phyloP scores from a whole-genome alignment of 1,140 invertebrate species.

The Laupala kohalensis region DNA sequence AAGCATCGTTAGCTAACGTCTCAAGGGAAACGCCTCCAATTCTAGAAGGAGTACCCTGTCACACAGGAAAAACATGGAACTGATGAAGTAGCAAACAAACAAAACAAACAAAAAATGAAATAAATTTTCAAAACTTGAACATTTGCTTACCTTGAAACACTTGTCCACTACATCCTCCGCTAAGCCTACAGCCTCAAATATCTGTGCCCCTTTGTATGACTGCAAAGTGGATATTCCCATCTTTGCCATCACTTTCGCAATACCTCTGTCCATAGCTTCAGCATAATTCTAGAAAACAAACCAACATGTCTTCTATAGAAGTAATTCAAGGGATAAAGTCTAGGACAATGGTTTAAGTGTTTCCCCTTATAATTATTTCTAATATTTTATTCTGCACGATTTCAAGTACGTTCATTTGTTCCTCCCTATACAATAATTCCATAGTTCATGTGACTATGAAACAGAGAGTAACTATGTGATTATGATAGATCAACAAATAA shows the following conservation, averaged over 20 bases:
- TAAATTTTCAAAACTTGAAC: background rate
- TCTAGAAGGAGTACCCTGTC: constrained; percentile 76
- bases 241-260: constrained; percentile 94
- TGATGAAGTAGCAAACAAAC: background rate
- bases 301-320: background rate
- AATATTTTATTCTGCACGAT: too few species aligned
- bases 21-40: constrained; percentile 89
- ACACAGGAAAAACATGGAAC: background rate
- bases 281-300: constrained; percentile 42
- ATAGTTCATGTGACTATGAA: too few species aligned
- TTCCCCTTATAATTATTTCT: too few species aligned
- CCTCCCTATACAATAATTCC: too few species aligned
- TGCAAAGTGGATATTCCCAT: constrained; percentile 99
- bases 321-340: too few species aligned
- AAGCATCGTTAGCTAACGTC: constrained; percentile 75
- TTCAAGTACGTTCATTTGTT: too few species aligned
- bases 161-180: constrained; percentile 84
- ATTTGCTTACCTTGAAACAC: constrained; percentile 57
- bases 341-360: too few species aligned
- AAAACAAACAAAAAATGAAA: background rate
- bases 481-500: too few species aligned
- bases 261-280: constrained; percentile 61
- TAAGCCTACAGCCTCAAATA: constrained; percentile 96
- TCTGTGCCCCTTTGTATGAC: constrained; percentile 99
- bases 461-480: too few species aligned